Conservation (phyloP, 2,888 invertebrate genomes). For the Oscheius myriophilus region DNA sequence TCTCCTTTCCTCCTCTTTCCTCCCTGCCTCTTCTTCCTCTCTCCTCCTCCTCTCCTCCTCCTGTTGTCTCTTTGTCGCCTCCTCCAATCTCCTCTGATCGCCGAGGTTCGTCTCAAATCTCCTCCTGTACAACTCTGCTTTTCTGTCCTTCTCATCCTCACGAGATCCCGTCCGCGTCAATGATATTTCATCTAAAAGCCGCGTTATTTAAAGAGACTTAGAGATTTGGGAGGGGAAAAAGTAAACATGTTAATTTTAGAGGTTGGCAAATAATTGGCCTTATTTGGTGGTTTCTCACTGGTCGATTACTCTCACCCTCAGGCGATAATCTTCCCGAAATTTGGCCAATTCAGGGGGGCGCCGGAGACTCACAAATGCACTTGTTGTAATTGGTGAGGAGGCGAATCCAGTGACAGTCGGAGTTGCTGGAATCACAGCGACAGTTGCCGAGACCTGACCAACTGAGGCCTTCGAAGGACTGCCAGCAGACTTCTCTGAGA, state of each 20-base stretch:
- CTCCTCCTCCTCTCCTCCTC: not conserved
- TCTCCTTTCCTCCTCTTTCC: not conserved
- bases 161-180: conserved; percentile 15
- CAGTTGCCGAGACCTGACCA: conserved; percentile 70
- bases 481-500: conserved; percentile 67
- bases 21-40: not conserved
- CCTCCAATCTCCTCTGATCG: not conserved
- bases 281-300: not conserved
- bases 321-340: too few relatives aligned
- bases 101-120: conserved; percentile 8
- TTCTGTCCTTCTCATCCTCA: conserved; percentile 14
- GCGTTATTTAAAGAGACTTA: not conserved
- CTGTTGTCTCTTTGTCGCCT: not conserved
- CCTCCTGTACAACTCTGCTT: conserved; percentile 14
- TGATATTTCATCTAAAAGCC: conserved; percentile 23
- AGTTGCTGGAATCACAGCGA: conserved; percentile 56
- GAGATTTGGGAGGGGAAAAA: not conserved
- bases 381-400: conserved; percentile 70
- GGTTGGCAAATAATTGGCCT: not conserved
- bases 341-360: not conserved
- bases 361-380: conserved; percentile 65
- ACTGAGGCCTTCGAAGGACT: conserved; percentile 67
- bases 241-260: too few relatives aligned
- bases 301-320: not conserved
- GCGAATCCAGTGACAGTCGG: conserved; percentile 70